Percentiles rank a stretch among this genome's conserved stretches.
Evolutionary conservation across 2,888 invertebrate species (phyloP).

Genomic region (Punctoribates punctum): DNA sequence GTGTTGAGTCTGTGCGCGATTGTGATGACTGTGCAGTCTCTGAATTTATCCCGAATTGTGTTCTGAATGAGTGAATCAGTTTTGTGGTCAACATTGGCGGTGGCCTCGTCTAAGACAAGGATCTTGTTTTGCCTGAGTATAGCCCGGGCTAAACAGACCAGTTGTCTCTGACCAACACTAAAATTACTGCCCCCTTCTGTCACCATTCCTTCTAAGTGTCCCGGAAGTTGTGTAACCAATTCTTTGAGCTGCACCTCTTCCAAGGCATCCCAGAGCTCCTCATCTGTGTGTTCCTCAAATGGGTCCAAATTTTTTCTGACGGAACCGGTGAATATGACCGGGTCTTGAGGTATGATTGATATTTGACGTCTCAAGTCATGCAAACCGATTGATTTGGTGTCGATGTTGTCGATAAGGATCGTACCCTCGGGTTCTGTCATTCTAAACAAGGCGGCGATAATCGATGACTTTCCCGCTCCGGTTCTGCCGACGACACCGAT

Average conservation of each 20-base stretch:
- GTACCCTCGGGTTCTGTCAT: constrained; percentile 54
- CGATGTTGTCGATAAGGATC: constrained; percentile 55
- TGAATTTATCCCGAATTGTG: constrained; percentile 71
- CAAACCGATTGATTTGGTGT: constrained; percentile 55
- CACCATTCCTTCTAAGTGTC: constrained; percentile 49
- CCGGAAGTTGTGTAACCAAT: constrained; percentile 8
- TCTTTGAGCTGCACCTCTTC: constrained; percentile 37
- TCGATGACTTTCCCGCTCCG: constrained; percentile 55
- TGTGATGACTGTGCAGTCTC: constrained; percentile 74
- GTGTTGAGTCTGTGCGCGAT: constrained; percentile 64
- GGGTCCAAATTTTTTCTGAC: constrained; percentile 86
- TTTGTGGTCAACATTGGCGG: constrained; percentile 69
- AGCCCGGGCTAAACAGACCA: constrained; percentile 40
- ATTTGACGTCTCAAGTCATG: constrained; percentile 73
- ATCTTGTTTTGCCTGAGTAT: constrained; percentile 36
- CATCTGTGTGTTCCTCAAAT: constrained; percentile 65
- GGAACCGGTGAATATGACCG: constrained; percentile 79
- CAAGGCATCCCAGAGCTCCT: not conserved
- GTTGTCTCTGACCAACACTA: constrained; percentile 39
- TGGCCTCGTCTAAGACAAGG: constrained; percentile 50
- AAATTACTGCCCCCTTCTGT: constrained; percentile 55
- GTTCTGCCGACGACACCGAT: constrained; percentile 55
- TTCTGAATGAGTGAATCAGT: constrained; percentile 74
- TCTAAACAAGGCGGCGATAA: constrained; percentile 56
- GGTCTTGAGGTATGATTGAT: constrained; percentile 89